Evolutionary conservation across 2,797 vertebrate genomes (phyloP).

Genomic region (Rhynchotus rufescens): DNA sequence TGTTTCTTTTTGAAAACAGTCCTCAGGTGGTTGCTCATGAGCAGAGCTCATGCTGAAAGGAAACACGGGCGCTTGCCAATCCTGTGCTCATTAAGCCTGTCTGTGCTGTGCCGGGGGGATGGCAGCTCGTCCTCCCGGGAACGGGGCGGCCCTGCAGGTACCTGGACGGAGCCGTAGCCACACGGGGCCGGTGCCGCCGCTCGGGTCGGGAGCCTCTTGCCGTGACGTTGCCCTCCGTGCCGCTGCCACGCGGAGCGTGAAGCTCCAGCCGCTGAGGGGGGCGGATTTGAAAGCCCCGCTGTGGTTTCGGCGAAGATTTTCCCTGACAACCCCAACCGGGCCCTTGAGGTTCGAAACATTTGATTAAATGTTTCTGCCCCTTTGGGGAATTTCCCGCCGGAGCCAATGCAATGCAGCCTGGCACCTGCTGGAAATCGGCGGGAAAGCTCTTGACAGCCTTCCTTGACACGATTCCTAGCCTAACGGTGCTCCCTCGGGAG

Average conservation of each 20-base stretch:
- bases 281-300: not conserved
- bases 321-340: not conserved
- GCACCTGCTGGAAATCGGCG: not conserved
- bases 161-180: conserved; percentile 18
- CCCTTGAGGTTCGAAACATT: not conserved
- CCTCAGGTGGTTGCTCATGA: conserved; percentile 2
- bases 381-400: not conserved
- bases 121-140: not conserved
- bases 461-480: not conserved
- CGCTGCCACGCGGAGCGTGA: not conserved
- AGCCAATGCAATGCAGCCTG: not conserved
- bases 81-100: conserved; percentile 45
- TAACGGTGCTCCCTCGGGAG: not conserved
- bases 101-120: conserved; percentile 38
- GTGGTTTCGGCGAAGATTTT: not conserved
- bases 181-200: conserved; percentile 7
- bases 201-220: not conserved
- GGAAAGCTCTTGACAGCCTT: conserved; percentile 8
- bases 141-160: not conserved
- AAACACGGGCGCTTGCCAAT: not conserved
- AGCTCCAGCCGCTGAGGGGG: not conserved
- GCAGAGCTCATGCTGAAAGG: not conserved
- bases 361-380: not conserved
- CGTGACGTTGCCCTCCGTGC: not conserved
- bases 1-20: not conserved